These are phyloP conservation scores for Silurus aristotelis DNA, from an alignment of 2,797 vertebrate species.

Conservation along the genomic window DNA sequence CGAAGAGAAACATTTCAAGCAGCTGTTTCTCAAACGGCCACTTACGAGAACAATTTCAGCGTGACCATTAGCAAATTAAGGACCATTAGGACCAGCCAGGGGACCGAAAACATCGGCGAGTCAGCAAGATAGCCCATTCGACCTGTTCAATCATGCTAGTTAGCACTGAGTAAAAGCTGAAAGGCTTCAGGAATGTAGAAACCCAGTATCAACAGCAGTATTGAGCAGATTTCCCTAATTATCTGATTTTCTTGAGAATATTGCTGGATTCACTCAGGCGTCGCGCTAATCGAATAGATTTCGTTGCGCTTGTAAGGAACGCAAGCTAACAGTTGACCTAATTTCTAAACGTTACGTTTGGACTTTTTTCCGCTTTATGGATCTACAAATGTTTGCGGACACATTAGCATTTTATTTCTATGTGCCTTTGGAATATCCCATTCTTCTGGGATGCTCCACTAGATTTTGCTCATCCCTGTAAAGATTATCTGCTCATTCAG, in stretches of 20 bases:
- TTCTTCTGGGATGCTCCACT: too few relatives aligned
- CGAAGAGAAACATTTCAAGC: not conserved
- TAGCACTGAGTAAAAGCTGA: not conserved
- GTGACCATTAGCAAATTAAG: slow-evolving; percentile 19
- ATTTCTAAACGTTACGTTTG: not conserved
- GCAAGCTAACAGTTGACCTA: not conserved
- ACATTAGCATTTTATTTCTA: too few relatives aligned
- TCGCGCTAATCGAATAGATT: too few relatives aligned
- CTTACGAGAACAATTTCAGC: slow-evolving; percentile 6
- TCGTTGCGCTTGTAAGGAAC: not conserved
- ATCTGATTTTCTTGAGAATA: not conserved
- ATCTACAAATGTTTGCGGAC: too few relatives aligned
- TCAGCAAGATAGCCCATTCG: not conserved
- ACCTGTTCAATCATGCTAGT: not conserved
- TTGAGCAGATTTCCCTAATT: too few relatives aligned
- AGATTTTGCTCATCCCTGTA: too few relatives aligned
- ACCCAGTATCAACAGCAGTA: not conserved
- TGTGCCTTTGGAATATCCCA: too few relatives aligned
- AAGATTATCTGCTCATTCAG: too few relatives aligned
- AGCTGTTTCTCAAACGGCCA: slow-evolving; percentile 11
- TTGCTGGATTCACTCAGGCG: not conserved
- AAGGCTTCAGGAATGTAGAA: not conserved
- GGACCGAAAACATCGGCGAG: not conserved
- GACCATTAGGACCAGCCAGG: slow-evolving; percentile 3
- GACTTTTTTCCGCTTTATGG: too few relatives aligned